Percentiles rank a stretch among this genome's conserved stretches.
Conservation (phyloP, 2,113 vertebrate genomes). For the Chamaea fasciata region DNA sequence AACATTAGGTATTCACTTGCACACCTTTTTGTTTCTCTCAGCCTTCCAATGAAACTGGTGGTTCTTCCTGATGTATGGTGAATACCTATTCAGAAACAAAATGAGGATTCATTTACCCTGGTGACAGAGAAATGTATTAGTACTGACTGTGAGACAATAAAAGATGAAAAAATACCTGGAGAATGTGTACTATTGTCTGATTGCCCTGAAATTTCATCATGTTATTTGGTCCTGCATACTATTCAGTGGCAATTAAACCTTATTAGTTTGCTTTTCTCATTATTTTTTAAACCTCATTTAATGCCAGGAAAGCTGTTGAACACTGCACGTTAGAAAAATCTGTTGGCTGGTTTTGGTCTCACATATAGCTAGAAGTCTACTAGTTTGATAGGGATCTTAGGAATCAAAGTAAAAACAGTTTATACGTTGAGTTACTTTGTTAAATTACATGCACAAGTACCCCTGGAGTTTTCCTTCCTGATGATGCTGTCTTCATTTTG, state of each 20-base stretch:
- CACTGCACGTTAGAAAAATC: neutral
- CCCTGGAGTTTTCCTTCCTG: conserved; percentile 24
- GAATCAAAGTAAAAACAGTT: neutral
- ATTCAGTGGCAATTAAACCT: neutral
- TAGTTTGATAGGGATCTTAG: neutral
- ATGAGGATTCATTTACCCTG: neutral
- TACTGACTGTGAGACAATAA: neutral
- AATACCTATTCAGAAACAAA: conserved; percentile 3
- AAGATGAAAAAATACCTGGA: neutral
- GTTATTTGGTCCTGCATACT: neutral
- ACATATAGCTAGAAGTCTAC: neutral
- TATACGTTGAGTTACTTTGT: neutral
- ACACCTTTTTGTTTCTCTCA: neutral
- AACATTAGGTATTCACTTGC: neutral
- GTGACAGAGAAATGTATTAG: conserved; percentile 15
- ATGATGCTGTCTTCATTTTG: conserved; percentile 37
- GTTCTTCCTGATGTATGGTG: neutral
- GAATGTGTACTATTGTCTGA: neutral
- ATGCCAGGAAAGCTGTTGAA: neutral
- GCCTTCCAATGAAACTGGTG: neutral
- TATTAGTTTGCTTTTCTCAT: neutral
- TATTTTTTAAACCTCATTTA: neutral
- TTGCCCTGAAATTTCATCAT: neutral
- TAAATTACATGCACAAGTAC: conserved; percentile 13
- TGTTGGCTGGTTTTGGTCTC: neutral